Evolutionary conservation across 2,888 invertebrate species (phyloP), one percentile per base, ranked within the genome.

Genomic region (Microctonus aethiopoides): DNA sequence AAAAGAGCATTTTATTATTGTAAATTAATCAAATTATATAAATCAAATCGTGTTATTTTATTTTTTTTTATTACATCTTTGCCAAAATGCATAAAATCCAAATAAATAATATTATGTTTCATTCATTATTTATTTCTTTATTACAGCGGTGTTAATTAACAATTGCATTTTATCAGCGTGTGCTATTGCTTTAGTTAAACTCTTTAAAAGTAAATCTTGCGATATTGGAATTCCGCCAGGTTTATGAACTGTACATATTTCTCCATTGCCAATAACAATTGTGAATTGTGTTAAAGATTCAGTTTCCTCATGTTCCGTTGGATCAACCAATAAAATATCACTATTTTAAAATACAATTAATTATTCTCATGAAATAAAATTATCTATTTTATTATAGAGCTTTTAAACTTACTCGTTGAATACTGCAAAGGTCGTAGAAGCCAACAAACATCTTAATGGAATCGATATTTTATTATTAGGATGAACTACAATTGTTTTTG

Each of bases 301-400:
- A 76, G 89, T 89, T 88, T 95, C 95, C 87, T 96, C 96, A 86
- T 95, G 94, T n/a, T 89, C 87, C 41, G 93, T 92, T 34, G 95
- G 95, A 86, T 96, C 95, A n/a, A 90, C 90, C 75, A 95, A 83
- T 59, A 94, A 85, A 39, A 91, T 87, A 77, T 90, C 89, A 72
- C 94, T 94, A 82, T 64, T 39, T 32, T 54, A 52, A 52, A 61
- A 32, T 24, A 24, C 29, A 13, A 52, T 41, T 41, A 41, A 20
- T 32, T 20, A 52, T 57, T 52, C 13, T 39, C 9, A 5, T 2
- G 20, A 22, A 26, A 11, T 9, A 11, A 34, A 69, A 22, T 20
- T 16, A 16, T 24, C 36, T 13, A 34, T 26, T 10, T 56, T 63
- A 20, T 60, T 68, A n/a, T n/a, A 34, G 22, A 63, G 16, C n/a